phyloP scores from a whole-genome alignment of 1,140 invertebrate species.

The Lethrus apterus region DNA sequence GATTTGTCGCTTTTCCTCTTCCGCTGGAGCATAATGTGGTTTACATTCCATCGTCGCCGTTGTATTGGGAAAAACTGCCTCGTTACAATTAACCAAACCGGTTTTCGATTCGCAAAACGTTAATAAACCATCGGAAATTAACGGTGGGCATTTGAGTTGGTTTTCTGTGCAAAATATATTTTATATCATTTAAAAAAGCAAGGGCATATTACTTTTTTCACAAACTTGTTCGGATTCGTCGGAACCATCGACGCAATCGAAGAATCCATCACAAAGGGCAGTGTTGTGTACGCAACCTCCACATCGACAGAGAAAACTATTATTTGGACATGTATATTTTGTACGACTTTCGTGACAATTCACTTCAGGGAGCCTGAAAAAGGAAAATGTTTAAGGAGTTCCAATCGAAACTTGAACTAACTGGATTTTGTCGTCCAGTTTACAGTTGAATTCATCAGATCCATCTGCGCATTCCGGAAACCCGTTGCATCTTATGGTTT shows the following conservation, averaged over 20 bases:
- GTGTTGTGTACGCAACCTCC: constrained; percentile 46
- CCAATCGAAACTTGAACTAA: background rate
- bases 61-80: constrained; percentile 26
- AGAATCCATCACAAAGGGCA: constrained; percentile 43
- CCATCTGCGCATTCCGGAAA: constrained; percentile 2
- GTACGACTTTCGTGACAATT: constrained; percentile 46
- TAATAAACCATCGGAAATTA: constrained; percentile 7
- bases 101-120: constrained; percentile 26
- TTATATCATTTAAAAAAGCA: background rate
- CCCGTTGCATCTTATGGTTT: background rate
- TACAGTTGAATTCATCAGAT: constrained; percentile 6
- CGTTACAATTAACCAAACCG: background rate
- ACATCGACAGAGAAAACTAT: constrained; percentile 44
- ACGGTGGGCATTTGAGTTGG: constrained; percentile 19
- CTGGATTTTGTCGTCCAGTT: background rate
- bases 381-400: background rate
- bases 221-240: constrained; percentile 46
- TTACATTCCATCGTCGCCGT: constrained; percentile 35
- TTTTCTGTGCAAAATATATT: background rate
- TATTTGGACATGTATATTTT: constrained; percentile 35
- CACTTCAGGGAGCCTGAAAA: constrained; percentile 39
- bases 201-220: background rate
- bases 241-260: constrained; percentile 52
- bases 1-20: constrained; percentile 23
- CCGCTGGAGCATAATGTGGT: constrained; percentile 30